Percentiles rank a stretch among this genome's conserved stretches.
These are phyloP conservation scores for Mycteria americana DNA, from an alignment of 2,797 vertebrate genomes.

Conservation along the genomic window DNA sequence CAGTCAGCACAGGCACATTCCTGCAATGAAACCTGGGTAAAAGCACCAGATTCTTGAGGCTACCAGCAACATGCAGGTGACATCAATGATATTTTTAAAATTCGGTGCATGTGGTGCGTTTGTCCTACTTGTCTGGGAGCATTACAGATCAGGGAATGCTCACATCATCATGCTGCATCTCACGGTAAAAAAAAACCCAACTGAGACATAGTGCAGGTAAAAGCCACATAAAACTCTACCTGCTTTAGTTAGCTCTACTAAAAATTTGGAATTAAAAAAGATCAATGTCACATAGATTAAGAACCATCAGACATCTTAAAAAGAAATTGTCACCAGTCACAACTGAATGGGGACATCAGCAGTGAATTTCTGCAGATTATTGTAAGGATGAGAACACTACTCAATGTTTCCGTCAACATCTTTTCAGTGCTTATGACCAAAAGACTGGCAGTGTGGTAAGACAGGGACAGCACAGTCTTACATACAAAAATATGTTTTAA, in stretches of 20 bases:
- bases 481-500: neutral
- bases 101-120: neutral
- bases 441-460: neutral
- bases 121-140: neutral
- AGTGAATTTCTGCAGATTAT: neutral
- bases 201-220: neutral
- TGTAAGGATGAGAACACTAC: neutral
- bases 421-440: neutral
- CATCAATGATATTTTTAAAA: neutral
- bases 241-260: neutral
- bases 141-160: neutral
- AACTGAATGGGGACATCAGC: neutral
- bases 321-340: neutral
- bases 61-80: neutral
- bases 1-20: neutral
- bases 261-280: neutral
- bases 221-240: neutral
- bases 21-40: neutral
- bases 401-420: neutral
- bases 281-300: neutral
- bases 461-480: neutral
- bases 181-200: neutral
- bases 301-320: neutral
- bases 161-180: neutral
- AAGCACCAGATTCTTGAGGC: neutral